Evolutionary conservation across 2,888 invertebrate genomes (phyloP), one percentile per base, ranked within the genome.

Genomic region (Gandaritis pyraliata): DNA sequence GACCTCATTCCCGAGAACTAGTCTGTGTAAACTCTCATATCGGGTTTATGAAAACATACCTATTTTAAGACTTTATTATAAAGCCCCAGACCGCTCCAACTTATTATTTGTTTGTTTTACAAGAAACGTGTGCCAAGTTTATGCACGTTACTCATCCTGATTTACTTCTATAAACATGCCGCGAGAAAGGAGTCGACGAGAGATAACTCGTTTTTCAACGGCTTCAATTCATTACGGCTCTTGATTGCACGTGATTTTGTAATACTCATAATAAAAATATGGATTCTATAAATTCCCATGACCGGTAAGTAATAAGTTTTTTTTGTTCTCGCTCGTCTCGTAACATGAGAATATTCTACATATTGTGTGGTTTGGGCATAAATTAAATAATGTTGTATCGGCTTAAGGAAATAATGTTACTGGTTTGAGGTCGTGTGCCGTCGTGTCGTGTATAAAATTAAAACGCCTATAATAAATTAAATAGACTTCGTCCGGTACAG

Each of bases 1-100:
- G 89, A 90, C 91, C 91, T 86, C 89, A 88, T 90, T 90, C 85
- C 80, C 78, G 80, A 75, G 81, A 67, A 85, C 85, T 85, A 85
- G 85, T 84, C 87, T 87, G 87, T 82, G 87, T 89, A 87, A 87
- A 88, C 86, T 88, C 85, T 85, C 86, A 86, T 87, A 88, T 90
- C 84, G 86, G 81, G 78, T 82, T 85, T 87, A 89, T 87, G 86
- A 88, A 89, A 88, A 89, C 88, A 88, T 76, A 77, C 70, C 85
- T 91, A 90, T 90, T 89, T 90, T 87, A 84, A 89, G 85, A 78
- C 73, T 73, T 77, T 77, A n/a, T n/a, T n/a, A 78, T 83, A 83
- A 79, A 82, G 78, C 79, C 72, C 73, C 83, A 82, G 81, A 84
- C 82, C 78, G 81, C 82, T 83, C 76, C 81, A 81, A 83, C 79